A percentile compares a stretch with the other conserved stretches of the same genome.
phyloP scores from a whole-genome alignment of 2,888 invertebrate species.

The Melangyna quadrimaculata region DNA sequence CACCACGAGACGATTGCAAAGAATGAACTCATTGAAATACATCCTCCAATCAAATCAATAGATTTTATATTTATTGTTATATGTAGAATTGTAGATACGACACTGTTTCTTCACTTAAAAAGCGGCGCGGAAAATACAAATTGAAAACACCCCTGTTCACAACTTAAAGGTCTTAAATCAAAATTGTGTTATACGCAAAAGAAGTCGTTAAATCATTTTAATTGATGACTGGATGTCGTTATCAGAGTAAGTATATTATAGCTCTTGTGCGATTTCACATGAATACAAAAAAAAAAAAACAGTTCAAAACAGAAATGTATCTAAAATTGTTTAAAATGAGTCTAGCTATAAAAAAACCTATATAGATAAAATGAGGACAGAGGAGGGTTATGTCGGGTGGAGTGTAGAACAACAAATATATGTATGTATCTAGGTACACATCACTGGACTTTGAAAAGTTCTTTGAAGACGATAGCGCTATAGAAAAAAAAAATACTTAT shows the following conservation, averaged over 20 bases:
- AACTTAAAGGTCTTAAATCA: slow-evolving; percentile 36
- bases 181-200: slow-evolving; percentile 39
- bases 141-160: slow-evolving; percentile 2
- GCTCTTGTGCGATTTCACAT: slow-evolving; percentile 56
- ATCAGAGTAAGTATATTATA: slow-evolving; percentile 33
- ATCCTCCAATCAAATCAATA: slow-evolving; percentile 41
- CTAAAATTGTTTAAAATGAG: slow-evolving; percentile 43
- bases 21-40: slow-evolving; percentile 50
- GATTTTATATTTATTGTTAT: background rate
- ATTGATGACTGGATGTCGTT: slow-evolving; percentile 70
- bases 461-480: slow-evolving; percentile 40
- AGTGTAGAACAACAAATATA: slow-evolving; percentile 12
- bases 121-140: background rate
- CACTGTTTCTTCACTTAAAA: background rate
- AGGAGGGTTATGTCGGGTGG: slow-evolving; percentile 21
- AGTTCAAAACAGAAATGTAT: slow-evolving; percentile 45
- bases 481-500: slow-evolving; percentile 35
- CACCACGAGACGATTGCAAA: slow-evolving; percentile 15
- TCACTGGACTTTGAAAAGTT: slow-evolving; percentile 51
- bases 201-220: slow-evolving; percentile 64
- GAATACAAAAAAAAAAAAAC: slow-evolving; percentile 44
- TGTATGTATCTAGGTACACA: slow-evolving; percentile 33
- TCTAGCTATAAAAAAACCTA: background rate
- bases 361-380: slow-evolving; percentile 12
- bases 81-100: background rate